These are phyloP conservation scores for Corynorhinus townsendii DNA, from an alignment of 2,113 vertebrate genomes.

Conservation along the genomic window DNA sequence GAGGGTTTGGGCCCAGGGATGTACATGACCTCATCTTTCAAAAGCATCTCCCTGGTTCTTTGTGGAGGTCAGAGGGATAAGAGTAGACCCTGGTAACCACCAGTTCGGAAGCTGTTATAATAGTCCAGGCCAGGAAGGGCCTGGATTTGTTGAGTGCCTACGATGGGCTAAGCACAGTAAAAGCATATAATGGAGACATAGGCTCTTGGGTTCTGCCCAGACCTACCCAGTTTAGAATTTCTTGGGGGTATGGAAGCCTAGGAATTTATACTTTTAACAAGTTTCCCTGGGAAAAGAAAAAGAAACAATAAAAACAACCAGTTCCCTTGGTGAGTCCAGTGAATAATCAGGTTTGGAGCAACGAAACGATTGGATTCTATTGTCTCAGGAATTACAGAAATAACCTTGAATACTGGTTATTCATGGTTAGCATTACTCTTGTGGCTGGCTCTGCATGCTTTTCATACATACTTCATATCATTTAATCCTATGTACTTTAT, in stretches of 20 bases:
- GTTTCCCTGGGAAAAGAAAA: too few relatives aligned
- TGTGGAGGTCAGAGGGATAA: not conserved
- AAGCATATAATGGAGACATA: not conserved
- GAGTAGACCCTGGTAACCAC: not conserved
- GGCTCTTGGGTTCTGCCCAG: not conserved
- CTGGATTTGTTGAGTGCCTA: not conserved
- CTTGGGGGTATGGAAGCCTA: not conserved
- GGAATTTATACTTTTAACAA: not conserved
- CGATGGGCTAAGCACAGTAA: not conserved
- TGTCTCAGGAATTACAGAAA: not conserved
- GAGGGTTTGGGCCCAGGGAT: not conserved
- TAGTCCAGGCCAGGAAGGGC: not conserved
- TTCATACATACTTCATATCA: not conserved
- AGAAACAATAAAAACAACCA: too few relatives aligned
- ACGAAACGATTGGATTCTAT: not conserved
- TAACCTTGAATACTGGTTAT: not conserved
- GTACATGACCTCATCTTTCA: not conserved
- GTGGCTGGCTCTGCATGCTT: not conserved
- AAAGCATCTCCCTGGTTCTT: not conserved
- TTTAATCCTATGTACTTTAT: not conserved
- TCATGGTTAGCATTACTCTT: not conserved
- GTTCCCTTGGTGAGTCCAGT: not conserved
- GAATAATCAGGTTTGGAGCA: not conserved
- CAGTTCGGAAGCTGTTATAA: not conserved
- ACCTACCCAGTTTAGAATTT: not conserved